Evolutionary conservation across 2,113 vertebrate species (phyloP).

Genomic region (human): DNA sequence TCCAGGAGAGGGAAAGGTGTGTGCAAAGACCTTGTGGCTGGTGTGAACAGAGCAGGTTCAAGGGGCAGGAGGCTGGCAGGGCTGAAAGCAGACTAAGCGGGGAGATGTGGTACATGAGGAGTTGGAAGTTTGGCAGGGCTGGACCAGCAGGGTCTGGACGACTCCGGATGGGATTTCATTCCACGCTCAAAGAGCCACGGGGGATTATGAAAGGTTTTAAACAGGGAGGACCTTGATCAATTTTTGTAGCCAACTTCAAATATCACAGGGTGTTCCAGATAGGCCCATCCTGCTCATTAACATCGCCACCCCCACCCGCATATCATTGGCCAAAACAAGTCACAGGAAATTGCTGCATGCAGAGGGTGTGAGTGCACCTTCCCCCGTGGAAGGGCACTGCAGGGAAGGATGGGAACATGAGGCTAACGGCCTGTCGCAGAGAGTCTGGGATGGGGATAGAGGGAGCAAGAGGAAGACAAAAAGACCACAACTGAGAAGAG

Average conservation of each 20-base stretch:
- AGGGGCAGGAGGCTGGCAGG: not conserved
- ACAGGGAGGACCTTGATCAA: too few relatives aligned
- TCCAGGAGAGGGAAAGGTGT: not conserved
- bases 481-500: not conserved
- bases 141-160: not conserved
- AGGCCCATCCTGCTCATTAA: not conserved
- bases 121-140: not conserved
- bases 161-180: not conserved
- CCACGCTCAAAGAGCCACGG: not conserved
- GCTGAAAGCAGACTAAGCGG: rapidly evolving
- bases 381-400: not conserved
- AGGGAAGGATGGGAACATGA: not conserved
- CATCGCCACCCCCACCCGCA: not conserved
- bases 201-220: not conserved
- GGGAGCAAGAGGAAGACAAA: not conserved
- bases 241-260: not conserved
- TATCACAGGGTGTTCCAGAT: not conserved
- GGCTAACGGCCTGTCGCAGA: rapidly evolving
- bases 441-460: not conserved
- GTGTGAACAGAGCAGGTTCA: not conserved
- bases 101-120: rapidly evolving
- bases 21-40: not conserved
- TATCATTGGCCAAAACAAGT: not conserved
- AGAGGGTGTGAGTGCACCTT: not conserved
- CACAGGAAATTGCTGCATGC: too few relatives aligned